Evolutionary conservation across 1,140 invertebrate species (phyloP), one percentile per base, ranked within the genome.

Genomic region (Zeugodacus cucurbitae): DNA sequence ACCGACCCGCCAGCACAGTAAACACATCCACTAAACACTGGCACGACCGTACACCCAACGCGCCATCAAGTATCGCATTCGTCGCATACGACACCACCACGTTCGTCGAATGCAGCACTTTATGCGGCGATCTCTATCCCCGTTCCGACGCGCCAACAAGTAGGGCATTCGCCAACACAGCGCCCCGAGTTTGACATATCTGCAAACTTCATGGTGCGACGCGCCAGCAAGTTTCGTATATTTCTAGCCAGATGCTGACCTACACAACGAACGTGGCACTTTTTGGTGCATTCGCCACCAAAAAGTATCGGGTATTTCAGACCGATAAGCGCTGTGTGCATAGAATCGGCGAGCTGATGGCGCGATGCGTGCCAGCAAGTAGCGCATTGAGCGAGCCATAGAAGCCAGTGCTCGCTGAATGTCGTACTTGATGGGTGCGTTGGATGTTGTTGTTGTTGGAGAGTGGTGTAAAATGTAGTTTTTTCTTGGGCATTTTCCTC

Each of bases 261-360:
- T 90, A 90, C 89, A 89, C 88, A 90, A 91, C 88, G 89, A 91
- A 90, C 88, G 74, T 64, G 87, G 87, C 91, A 92, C 90, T 92
- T 92, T 91, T 91, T 93, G 91, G 92, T 89, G 90, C 92, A 90
- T 22, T 64, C 87, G 89, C 90, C 91, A 91, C 92, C 91, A 93
- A 91, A 91, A 93, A 93, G 92, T 90, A 89, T 87, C 87, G 41
- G 20, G 88, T 91, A 90, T 85, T 89, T 88, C 74, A 70, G 34
- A 44, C 37, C 34, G 48, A 64, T 85, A 11, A 3, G 17, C 1
- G 29, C 11, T 88, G 88, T 67, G 82, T 86, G 6, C n/a, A 2
- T n/a, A 54, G 22, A 89, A 89, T 88, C 4, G 20, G 0, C 10
- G 37, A 89, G 88, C 90, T 93, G 88, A 78, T 93, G 90, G 92